Percentiles rank a stretch among this genome's conserved stretches.
phyloP scores from a whole-genome alignment of 92 coral and sea anemone genomes.

The Epizoanthus scotinus region DNA sequence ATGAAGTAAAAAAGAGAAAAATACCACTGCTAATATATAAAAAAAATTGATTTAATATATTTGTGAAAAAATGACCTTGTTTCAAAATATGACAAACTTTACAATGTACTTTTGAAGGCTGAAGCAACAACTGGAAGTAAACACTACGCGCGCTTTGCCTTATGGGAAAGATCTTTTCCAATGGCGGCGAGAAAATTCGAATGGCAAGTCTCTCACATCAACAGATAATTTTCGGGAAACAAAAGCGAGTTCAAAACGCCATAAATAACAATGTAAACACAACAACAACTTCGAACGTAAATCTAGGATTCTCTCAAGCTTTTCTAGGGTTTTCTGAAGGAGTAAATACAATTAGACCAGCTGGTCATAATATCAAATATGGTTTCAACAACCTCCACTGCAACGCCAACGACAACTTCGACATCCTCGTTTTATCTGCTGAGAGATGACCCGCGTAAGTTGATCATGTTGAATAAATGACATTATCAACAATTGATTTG shows the following conservation, averaged over 20 bases:
- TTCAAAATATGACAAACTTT: no score
- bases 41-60: no score
- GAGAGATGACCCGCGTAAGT: slow-evolving; percentile 76
- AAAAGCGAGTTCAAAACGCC: slow-evolving; percentile 32
- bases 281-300: slow-evolving; percentile 18
- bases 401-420: slow-evolving; percentile 74
- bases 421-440: slow-evolving; percentile 80
- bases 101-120: no score
- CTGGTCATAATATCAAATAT: slow-evolving; percentile 51
- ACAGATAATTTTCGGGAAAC: slow-evolving; percentile 44
- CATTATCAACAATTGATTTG: background rate
- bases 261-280: slow-evolving; percentile 49
- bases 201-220: slow-evolving; percentile 60
- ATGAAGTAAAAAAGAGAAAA: no score
- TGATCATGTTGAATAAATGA: background rate
- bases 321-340: slow-evolving; percentile 47
- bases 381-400: slow-evolving; percentile 90
- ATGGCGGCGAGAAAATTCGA: slow-evolving; percentile 58
- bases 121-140: background rate
- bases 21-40: no score
- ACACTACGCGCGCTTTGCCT: slow-evolving; percentile 54
- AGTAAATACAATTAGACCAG: slow-evolving; percentile 25
- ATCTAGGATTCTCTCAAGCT: slow-evolving; percentile 40
- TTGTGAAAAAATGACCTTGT: no score
- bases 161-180: slow-evolving; percentile 68